phyloP scores from a whole-genome alignment of 2,113 vertebrate genomes.

The Corythaixoides concolor region DNA sequence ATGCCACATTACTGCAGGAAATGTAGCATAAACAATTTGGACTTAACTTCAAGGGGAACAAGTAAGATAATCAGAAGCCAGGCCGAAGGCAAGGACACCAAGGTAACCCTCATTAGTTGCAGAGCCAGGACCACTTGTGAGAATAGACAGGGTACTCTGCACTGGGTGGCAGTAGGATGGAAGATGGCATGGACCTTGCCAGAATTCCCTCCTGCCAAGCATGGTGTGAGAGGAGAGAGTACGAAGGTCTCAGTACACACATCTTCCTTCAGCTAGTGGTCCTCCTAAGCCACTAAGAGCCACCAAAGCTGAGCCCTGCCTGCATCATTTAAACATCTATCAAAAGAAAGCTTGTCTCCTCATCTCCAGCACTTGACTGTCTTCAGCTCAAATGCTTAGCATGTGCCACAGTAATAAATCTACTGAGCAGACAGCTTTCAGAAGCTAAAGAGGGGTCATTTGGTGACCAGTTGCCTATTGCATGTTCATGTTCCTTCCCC shows the following conservation, averaged over 20 bases:
- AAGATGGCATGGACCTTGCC: too few relatives aligned
- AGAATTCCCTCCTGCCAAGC: neutral
- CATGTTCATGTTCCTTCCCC: neutral
- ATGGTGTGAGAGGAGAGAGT: neutral
- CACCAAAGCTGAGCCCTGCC: neutral
- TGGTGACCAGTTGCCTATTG: neutral
- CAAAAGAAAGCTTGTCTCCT: neutral
- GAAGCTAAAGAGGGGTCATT: neutral
- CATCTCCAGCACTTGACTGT: neutral
- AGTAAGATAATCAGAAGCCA: neutral
- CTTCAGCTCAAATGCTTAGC: neutral
- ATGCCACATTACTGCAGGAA: neutral
- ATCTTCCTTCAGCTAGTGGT: neutral
- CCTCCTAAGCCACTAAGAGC: neutral
- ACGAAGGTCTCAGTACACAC: fast-evolving
- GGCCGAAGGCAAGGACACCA: neutral
- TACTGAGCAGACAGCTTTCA: neutral
- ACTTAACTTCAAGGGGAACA: neutral
- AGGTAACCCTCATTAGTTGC: fast-evolving
- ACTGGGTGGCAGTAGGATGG: fast-evolving
- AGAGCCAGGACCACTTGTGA: neutral
- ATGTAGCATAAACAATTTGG: neutral
- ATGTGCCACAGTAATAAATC: neutral
- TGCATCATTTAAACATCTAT: neutral
- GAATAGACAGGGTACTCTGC: neutral